Evolutionary conservation across 2,888 invertebrate species (phyloP).

Genomic region (Chymomyza caudatula): DNA sequence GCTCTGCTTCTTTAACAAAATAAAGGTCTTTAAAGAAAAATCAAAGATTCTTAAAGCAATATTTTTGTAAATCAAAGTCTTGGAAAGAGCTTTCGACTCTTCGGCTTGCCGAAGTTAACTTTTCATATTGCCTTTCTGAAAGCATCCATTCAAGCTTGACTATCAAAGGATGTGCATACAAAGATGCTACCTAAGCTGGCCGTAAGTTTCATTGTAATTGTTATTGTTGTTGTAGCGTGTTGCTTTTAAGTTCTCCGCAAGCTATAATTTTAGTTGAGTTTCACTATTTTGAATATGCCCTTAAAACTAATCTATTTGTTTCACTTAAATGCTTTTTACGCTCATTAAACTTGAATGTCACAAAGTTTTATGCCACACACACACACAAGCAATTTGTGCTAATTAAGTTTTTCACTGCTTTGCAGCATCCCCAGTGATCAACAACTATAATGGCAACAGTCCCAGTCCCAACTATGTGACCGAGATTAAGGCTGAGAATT

Average conservation of each 20-base stretch:
- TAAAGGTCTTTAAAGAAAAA: too few species aligned
- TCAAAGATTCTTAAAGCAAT: not conserved
- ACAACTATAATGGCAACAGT: constrained; percentile 16
- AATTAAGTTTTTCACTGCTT: constrained; percentile 13
- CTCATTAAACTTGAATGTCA: constrained; percentile 25
- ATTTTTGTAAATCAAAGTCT: not conserved
- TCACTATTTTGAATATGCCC: not conserved
- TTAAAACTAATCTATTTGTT: constrained; percentile 10
- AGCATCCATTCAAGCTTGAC: constrained; percentile 4
- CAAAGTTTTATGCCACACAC: constrained; percentile 28
- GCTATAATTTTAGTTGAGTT: constrained; percentile 17
- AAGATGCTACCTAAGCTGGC: not conserved
- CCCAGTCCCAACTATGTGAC: constrained; percentile 36
- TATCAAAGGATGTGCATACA: constrained; percentile 14
- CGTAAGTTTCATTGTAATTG: not conserved
- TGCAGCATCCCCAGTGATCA: not conserved
- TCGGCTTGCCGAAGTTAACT: not conserved
- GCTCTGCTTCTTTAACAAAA: too few species aligned
- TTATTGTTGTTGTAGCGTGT: not conserved
- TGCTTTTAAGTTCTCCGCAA: constrained; percentile 16
- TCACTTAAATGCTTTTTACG: constrained; percentile 27
- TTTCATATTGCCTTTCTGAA: constrained; percentile 6
- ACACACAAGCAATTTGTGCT: not conserved
- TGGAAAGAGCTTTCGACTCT: not conserved
- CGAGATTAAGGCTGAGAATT: constrained; percentile 47